phyloP scores from a whole-genome alignment of 92 coral and sea anemone genomes.

The Pocillopora meandrina region DNA sequence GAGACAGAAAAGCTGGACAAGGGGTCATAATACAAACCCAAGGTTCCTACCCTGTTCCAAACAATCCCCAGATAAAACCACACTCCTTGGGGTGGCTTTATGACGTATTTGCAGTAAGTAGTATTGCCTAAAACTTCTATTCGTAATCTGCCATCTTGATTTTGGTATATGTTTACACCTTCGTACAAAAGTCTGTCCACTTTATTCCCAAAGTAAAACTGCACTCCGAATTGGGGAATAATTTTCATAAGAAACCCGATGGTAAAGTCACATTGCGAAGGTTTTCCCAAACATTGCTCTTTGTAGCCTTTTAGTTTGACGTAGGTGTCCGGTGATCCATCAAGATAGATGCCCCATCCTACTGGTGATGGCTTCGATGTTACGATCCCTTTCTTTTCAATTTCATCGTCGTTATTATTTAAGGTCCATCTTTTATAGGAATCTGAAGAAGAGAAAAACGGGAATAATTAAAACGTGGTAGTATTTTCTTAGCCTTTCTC shows the following conservation, averaged over 20 bases:
- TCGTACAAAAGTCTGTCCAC: neutral
- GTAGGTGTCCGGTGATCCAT: constrained; percentile 11
- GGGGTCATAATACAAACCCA: neutral
- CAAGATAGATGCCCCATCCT: constrained; percentile 18
- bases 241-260: constrained; percentile 24
- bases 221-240: neutral
- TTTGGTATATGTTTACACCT: constrained; percentile 23
- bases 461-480: neutral
- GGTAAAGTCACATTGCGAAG: constrained; percentile 24
- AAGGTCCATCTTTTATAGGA: constrained; percentile 10
- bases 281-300: neutral
- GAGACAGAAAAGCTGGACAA: neutral
- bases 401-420: neutral
- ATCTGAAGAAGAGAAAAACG: neutral
- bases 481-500: too few relatives aligned
- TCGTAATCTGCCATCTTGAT: neutral
- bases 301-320: neutral
- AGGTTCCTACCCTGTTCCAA: constrained; percentile 29
- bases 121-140: constrained; percentile 11
- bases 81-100: neutral
- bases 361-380: neutral
- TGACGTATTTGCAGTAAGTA: neutral
- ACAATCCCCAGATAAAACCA: constrained; percentile 36
- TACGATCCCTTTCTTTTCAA: neutral
- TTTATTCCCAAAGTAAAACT: constrained; percentile 30